phyloP scores from a whole-genome alignment of 2,888 invertebrate species.

The Crioceris asparagi region DNA sequence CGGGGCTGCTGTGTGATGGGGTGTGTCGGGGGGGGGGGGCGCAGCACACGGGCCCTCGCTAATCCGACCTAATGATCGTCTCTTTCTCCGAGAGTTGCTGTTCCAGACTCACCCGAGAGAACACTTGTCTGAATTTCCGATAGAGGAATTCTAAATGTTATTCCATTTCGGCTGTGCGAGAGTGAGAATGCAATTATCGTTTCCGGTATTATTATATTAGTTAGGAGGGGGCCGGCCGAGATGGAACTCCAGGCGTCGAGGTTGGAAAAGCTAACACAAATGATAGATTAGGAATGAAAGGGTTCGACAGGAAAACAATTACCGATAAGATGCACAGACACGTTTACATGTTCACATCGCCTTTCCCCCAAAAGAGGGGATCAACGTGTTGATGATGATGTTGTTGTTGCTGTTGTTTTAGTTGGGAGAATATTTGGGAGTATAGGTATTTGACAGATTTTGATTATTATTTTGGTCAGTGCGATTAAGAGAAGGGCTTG shows the following conservation, averaged over 20 bases:
- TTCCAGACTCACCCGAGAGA: slow-evolving; percentile 8
- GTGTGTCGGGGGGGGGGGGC: slow-evolving; percentile 13
- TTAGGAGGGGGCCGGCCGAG: too few species aligned
- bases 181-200: slow-evolving; percentile 39
- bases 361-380: too few species aligned
- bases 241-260: too few species aligned
- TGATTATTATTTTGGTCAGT: too few species aligned
- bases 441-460: too few species aligned
- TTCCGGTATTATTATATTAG: too few species aligned
- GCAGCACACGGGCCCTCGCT: slow-evolving; percentile 9
- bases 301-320: slow-evolving; percentile 23
- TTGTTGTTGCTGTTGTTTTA: too few species aligned
- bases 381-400: too few species aligned
- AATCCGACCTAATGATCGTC: slow-evolving; percentile 22
- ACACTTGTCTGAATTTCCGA: slow-evolving; percentile 22
- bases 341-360: too few species aligned
- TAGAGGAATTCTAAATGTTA: slow-evolving; percentile 23
- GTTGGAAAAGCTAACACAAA: too few species aligned
- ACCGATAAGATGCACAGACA: slow-evolving; percentile 1
- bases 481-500: too few species aligned
- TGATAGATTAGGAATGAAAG: slow-evolving; percentile 31
- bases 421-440: too few species aligned
- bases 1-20: slow-evolving; percentile 7
- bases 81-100: slow-evolving; percentile 6
- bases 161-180: slow-evolving; percentile 28